These are phyloP conservation scores for Catocala nupta DNA, from an alignment of 2,888 invertebrate genomes.

Conservation along the genomic window DNA sequence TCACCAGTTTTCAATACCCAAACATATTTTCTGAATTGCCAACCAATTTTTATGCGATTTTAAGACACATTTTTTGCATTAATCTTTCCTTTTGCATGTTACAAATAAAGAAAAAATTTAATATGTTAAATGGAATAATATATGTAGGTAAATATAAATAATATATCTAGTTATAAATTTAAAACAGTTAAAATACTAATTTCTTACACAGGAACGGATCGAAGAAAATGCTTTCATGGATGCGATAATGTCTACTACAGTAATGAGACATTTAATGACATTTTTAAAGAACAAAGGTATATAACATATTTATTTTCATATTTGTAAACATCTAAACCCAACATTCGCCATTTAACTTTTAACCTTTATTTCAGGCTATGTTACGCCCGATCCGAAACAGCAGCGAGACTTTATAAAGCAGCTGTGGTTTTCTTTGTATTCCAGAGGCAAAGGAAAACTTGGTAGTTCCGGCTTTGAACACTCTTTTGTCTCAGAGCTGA, in stretches of 20 bases:
- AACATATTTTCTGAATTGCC: no score
- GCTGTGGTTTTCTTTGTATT: constrained; percentile 94
- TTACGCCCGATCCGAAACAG: constrained; percentile 89
- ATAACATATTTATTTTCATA: neutral
- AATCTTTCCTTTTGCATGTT: no score
- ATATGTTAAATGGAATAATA: no score
- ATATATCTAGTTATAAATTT: no score
- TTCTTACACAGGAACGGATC: constrained; percentile 86
- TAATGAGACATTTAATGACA: constrained; percentile 91
- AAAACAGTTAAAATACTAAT: no score
- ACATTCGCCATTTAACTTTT: neutral
- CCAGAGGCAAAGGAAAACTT: constrained; percentile 92
- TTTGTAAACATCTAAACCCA: neutral
- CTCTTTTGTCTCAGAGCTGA: constrained; percentile 95
- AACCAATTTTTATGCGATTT: no score
- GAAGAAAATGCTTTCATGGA: constrained; percentile 94
- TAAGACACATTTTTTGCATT: no score
- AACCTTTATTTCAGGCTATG: constrained; percentile 78
- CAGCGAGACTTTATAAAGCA: constrained; percentile 91
- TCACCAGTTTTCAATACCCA: no score
- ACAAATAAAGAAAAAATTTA: no score
- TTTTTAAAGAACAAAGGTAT: constrained; percentile 89
- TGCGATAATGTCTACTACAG: constrained; percentile 91
- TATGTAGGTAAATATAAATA: no score
- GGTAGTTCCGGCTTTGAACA: constrained; percentile 98